phyloP scores from a whole-genome alignment of 2,888 invertebrate genomes.

The Petrolisthes manimaculis region DNA sequence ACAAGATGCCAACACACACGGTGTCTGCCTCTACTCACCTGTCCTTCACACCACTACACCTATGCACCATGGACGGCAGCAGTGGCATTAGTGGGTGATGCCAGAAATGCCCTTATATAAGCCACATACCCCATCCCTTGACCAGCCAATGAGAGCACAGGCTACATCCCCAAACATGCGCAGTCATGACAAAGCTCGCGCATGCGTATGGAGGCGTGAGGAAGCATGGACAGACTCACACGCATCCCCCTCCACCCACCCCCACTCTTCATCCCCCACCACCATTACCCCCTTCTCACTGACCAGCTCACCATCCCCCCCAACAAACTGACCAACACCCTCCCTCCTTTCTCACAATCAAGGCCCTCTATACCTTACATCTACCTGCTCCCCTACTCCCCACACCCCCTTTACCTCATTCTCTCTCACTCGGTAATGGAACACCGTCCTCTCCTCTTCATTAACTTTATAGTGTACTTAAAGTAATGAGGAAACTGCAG shows the following conservation, averaged over 20 bases:
- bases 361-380: too few species aligned
- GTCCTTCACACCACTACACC: not conserved
- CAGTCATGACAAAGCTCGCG: not conserved
- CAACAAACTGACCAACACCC: too few species aligned
- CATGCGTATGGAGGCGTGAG: constrained; percentile 5
- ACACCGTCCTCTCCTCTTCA: not conserved
- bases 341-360: too few species aligned
- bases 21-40: too few species aligned
- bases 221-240: constrained; percentile 13
- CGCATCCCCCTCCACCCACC: not conserved
- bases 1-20: too few species aligned
- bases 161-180: not conserved
- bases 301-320: constrained; percentile 12
- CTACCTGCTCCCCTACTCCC: not conserved
- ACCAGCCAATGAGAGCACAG: not conserved
- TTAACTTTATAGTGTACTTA: too few species aligned
- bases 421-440: not conserved
- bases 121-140: constrained; percentile 2
- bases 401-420: not conserved
- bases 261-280: not conserved
- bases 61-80: not conserved
- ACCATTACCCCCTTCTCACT: constrained; percentile 9
- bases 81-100: constrained; percentile 1
- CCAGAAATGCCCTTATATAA: constrained; percentile 3
- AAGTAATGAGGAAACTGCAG: too few species aligned